Conservation (phyloP, 2,113 vertebrate species). For the Podarcis cretensis region DNA sequence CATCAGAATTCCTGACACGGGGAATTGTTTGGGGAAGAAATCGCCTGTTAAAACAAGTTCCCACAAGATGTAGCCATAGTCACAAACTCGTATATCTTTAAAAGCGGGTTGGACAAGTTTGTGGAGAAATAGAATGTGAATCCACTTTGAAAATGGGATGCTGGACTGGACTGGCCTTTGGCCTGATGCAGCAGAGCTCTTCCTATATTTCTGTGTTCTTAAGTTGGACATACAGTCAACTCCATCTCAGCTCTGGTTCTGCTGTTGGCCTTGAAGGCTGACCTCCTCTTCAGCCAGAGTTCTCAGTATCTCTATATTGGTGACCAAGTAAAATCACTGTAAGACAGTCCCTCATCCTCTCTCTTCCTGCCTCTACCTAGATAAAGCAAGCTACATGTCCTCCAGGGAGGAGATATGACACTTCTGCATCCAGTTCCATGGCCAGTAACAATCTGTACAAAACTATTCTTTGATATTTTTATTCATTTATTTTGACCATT, state of each 20-base stretch:
- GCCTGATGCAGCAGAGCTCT: too few species aligned
- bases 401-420: neutral
- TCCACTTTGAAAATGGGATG: too few species aligned
- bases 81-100: too few species aligned
- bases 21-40: neutral
- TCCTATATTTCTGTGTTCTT: too few species aligned
- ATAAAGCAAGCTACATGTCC: neutral
- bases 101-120: too few species aligned
- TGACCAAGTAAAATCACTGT: neutral
- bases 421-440: neutral
- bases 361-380: neutral
- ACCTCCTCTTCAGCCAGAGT: neutral
- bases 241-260: neutral
- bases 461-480: neutral
- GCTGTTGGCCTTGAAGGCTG: neutral
- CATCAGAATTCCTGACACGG: neutral
- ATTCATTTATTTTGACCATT: too few species aligned
- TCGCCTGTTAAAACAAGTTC: too few species aligned
- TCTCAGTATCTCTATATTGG: neutral
- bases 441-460: neutral
- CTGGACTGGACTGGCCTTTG: too few species aligned
- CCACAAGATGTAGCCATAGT: too few species aligned
- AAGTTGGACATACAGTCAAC: neutral
- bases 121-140: too few species aligned
- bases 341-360: neutral